phyloP scores from a whole-genome alignment of 2,113 vertebrate genomes.

The Epinephelus moara region DNA sequence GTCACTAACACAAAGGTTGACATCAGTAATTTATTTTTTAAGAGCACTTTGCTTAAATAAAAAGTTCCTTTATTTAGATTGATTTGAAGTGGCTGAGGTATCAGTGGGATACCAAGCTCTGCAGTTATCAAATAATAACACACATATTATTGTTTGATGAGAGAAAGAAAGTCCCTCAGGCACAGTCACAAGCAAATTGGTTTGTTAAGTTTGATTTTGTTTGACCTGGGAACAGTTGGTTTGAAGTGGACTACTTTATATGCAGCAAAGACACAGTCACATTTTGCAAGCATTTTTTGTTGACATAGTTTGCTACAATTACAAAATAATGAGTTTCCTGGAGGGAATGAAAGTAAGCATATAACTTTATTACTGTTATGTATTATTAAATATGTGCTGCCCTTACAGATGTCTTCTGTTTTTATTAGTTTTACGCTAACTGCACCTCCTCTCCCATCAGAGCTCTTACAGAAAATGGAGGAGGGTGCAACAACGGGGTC shows the following conservation, averaged over 20 bases:
- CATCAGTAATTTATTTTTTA: not conserved
- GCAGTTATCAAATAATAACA: conserved; percentile 7
- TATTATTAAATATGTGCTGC: conserved; percentile 1
- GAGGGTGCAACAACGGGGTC: not conserved
- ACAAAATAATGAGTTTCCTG: conserved; percentile 13
- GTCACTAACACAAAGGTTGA: not conserved
- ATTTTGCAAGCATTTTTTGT: not conserved
- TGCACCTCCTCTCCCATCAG: not conserved
- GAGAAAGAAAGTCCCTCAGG: conserved; percentile 13
- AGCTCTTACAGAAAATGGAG: not conserved
- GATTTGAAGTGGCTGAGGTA: not conserved
- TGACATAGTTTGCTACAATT: not conserved
- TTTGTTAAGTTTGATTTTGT: conserved; percentile 32
- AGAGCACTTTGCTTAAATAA: not conserved
- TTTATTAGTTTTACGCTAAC: not conserved
- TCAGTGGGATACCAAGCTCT: conserved; percentile 5
- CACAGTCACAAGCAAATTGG: not conserved
- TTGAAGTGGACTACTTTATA: not conserved
- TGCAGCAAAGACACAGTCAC: not conserved
- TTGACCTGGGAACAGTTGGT: not conserved
- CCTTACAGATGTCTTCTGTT: not conserved
- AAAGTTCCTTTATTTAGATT: not conserved
- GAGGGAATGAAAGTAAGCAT: not conserved
- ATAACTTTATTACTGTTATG: not conserved
- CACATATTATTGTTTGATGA: not conserved